Evolutionary conservation across 2,113 vertebrate genomes (phyloP), one percentile per base, ranked within the genome.

Genomic region (Chaetura pelagica): DNA sequence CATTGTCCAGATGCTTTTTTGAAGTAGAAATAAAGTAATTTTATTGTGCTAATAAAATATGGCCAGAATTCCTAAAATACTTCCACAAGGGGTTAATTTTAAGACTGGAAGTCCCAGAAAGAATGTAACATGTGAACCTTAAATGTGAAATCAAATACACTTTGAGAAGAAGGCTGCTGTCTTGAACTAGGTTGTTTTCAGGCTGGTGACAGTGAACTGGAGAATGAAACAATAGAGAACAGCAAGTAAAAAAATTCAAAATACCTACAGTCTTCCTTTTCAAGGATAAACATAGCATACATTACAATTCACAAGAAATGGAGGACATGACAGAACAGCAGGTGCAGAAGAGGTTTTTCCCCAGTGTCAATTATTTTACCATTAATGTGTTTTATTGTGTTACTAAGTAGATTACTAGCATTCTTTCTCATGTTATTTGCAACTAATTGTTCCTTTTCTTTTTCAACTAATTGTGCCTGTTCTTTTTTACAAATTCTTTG

Each of bases 1-100:
- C 1, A 0, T 62, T 6, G 2, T 18, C 19, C 16, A 54, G 46
- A 35, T 4, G 3, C 10, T 38, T 59, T 40, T 44, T 27, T 55
- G 17, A 58, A 62, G 54, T 27, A 49, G 20, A 66, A 77, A 49
- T 40, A n/a, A 52, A 52, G 26, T 29, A 3, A 59, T 51, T 40
- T 46, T 51, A 14, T 83, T 62, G 19, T 63, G 42, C 34, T 57
- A 74, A 67, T n/a, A 74, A 83, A 42, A 46, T 58, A 67, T 17
- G 24, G 2, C 15, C 38, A 44, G 9, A 52, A 42, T 73, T 78
- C 21, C 49, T 66, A 57, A 69, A 67, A 79, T 57, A 52, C 2
- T 32, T 93, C 67, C 12, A 52, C 15, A 51, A 40, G 23, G 10
- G 5, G 7, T 27, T 68, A 42, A 57, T 72, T 52, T 87, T 57